These are phyloP conservation scores for Falco columbarius DNA, from an alignment of 2,797 vertebrate species.

Conservation along the genomic window DNA sequence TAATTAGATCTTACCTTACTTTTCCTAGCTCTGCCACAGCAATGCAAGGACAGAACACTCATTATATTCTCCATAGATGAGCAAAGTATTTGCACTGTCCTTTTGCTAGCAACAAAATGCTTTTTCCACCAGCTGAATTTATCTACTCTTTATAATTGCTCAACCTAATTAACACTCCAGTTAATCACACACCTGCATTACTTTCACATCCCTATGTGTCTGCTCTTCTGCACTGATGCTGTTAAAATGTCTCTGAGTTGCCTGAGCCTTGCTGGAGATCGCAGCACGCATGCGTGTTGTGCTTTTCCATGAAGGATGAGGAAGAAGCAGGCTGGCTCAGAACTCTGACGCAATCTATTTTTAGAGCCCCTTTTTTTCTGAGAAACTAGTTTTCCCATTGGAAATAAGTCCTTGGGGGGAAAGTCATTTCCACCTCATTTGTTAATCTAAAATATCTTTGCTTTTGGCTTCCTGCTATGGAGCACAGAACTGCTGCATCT, in stretches of 20 bases:
- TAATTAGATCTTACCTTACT: neutral
- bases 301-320: neutral
- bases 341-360: slow-evolving; percentile 37
- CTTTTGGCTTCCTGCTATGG: slow-evolving; percentile 53
- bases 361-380: neutral
- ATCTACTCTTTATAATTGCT: neutral
- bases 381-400: slow-evolving; percentile 47
- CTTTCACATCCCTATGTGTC: neutral
- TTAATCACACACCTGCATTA: neutral
- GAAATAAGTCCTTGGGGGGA: slow-evolving; percentile 42
- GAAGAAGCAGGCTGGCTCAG: slow-evolving; percentile 30
- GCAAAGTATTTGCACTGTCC: neutral
- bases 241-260: neutral
- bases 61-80: neutral
- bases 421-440: slow-evolving; percentile 65
- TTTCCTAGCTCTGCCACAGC: neutral
- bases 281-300: rapidly evolving
- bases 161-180: slow-evolving; percentile 29
- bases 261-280: neutral
- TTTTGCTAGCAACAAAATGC: neutral
- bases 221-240: neutral
- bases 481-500: slow-evolving; percentile 60
- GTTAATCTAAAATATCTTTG: slow-evolving; percentile 43
- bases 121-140: neutral
- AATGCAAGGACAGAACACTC: neutral